phyloP scores from a whole-genome alignment of 2,888 invertebrate genomes.

The Tipula vernalis region DNA sequence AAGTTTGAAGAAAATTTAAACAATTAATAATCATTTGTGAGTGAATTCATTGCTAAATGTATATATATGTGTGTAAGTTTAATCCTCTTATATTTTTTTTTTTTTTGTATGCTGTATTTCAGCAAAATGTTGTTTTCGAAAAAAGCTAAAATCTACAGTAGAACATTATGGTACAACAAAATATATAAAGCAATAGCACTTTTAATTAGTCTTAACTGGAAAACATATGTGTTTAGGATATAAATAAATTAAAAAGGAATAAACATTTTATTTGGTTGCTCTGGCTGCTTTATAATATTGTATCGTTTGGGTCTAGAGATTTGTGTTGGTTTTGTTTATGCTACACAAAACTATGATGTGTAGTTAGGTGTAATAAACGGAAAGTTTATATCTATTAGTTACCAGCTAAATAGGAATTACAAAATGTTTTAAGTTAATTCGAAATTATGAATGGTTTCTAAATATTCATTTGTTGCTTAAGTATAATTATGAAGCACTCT shows the following conservation, averaged over 20 bases:
- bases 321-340: not conserved
- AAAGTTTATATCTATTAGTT: too few relatives aligned
- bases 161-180: not conserved
- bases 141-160: not conserved
- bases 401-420: too few relatives aligned
- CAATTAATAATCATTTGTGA: not conserved
- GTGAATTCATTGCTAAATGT: not conserved
- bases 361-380: too few relatives aligned
- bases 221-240: slow-evolving; percentile 4
- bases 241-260: not conserved
- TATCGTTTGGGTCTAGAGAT: not conserved
- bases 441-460: too few relatives aligned
- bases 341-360: too few relatives aligned
- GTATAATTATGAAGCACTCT: too few relatives aligned
- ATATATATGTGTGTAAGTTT: not conserved
- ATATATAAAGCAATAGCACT: not conserved
- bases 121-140: not conserved
- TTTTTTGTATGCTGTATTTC: not conserved
- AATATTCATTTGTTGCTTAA: too few relatives aligned
- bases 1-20: not conserved
- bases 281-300: not conserved
- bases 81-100: not conserved
- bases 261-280: not conserved
- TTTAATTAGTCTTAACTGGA: not conserved
- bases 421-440: too few relatives aligned